Percentiles rank a stretch among this genome's conserved stretches.
Evolutionary conservation across 1,140 invertebrate species (phyloP).

Genomic region (Drosophila nigromelanica): DNA sequence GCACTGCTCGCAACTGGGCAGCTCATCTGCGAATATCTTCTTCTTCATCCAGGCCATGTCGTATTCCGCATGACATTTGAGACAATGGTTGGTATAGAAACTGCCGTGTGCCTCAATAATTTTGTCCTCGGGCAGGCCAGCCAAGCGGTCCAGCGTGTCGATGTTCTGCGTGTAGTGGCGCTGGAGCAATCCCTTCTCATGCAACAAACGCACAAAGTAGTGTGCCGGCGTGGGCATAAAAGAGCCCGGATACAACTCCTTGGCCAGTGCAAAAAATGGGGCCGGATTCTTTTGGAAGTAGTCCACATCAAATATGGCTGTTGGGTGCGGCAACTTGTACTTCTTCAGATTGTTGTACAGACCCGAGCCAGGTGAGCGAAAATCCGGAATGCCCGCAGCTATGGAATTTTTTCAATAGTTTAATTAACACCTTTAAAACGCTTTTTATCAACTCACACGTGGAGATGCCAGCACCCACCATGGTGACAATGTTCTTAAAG

Average conservation of each 20-base stretch:
- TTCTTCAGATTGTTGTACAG: conserved; percentile 96
- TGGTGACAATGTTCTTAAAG: conserved; percentile 94
- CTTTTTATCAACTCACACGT: conserved; percentile 88
- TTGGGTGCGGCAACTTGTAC: conserved; percentile 96
- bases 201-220: conserved; percentile 92
- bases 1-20: conserved; percentile 90
- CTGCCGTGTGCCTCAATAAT: conserved; percentile 97
- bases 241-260: conserved; percentile 92
- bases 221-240: conserved; percentile 93
- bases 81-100: conserved; percentile 94
- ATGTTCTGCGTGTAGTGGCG: conserved; percentile 97
- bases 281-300: conserved; percentile 92
- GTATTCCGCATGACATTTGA: conserved; percentile 90
- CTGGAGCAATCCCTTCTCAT: conserved; percentile 91
- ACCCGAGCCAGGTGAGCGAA: conserved; percentile 94
- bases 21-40: conserved; percentile 88
- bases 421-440: conserved; percentile 7
- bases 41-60: conserved; percentile 91
- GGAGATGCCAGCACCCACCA: conserved; percentile 97
- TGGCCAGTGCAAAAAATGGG: conserved; percentile 94
- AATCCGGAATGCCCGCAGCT: conserved; percentile 98
- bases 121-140: conserved; percentile 93
- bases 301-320: conserved; percentile 96
- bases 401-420: conserved; percentile 63
- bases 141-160: conserved; percentile 94